phyloP scores from a whole-genome alignment of 2,797 vertebrate species.

The Allobates femoralis region DNA sequence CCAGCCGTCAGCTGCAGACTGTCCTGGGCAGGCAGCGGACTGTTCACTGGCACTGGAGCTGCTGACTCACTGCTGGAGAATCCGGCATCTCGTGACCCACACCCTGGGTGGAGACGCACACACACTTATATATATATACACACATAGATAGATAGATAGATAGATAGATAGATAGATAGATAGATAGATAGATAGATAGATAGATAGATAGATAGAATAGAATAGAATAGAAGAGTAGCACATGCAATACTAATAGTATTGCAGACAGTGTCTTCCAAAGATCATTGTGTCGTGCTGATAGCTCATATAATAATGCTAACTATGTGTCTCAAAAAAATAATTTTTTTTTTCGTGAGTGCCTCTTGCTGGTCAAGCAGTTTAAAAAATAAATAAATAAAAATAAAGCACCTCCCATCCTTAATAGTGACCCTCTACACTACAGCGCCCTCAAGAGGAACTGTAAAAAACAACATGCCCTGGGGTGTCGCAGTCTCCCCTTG shows the following conservation, averaged over 20 bases:
- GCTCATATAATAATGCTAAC: no score
- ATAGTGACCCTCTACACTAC: no score
- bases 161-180: conserved; percentile 11
- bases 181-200: background rate
- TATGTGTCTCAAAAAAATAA: no score
- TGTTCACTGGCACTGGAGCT: conserved; percentile 28
- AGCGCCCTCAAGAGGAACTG: background rate
- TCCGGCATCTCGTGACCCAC: conserved; percentile 57
- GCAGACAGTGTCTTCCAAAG: no score
- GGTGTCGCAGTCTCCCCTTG: background rate
- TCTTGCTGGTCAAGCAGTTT: no score
- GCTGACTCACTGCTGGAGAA: conserved; percentile 55
- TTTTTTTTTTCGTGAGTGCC: no score
- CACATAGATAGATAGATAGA: background rate
- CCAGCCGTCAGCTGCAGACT: background rate
- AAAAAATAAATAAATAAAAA: no score
- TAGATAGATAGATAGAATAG: background rate
- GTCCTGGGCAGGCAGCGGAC: conserved; percentile 32
- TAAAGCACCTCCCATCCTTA: no score
- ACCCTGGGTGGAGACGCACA: conserved; percentile 43
- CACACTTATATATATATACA: background rate
- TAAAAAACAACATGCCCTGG: background rate
- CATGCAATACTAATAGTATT: background rate
- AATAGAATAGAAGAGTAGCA: background rate
- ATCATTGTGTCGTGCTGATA: no score